These are phyloP conservation scores for Poecile atricapillus DNA, from an alignment of 2,113 vertebrate species.

Conservation along the genomic window DNA sequence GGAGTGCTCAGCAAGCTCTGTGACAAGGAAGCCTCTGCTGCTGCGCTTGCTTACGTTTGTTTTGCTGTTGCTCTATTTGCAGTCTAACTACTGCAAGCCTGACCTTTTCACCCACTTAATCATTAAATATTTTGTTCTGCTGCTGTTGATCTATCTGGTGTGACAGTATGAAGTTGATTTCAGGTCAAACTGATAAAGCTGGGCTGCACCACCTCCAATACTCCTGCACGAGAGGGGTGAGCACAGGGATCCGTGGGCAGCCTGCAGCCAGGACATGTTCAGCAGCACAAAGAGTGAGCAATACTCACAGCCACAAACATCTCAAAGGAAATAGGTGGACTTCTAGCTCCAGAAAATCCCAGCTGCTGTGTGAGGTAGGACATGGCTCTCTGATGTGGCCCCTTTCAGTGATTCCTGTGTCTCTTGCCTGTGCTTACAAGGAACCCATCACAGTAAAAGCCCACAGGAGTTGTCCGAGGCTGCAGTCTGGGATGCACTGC, in stretches of 20 bases:
- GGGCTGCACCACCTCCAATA: neutral
- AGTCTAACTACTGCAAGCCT: neutral
- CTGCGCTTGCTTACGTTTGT: neutral
- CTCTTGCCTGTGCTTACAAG: neutral
- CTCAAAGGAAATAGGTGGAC: neutral
- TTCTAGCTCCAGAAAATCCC: neutral
- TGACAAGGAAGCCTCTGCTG: neutral
- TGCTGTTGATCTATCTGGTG: neutral
- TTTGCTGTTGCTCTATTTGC: neutral
- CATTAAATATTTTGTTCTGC: conserved; percentile 18
- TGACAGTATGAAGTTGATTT: neutral
- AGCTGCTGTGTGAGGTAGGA: neutral
- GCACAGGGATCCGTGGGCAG: neutral
- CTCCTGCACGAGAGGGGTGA: neutral
- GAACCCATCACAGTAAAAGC: neutral
- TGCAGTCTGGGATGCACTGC: neutral
- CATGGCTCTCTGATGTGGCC: neutral
- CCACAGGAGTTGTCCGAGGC: neutral
- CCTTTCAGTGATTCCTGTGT: neutral
- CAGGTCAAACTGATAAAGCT: neutral
- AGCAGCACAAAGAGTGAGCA: neutral
- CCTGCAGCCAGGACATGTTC: neutral
- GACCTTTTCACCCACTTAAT: neutral
- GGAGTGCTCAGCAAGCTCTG: neutral
- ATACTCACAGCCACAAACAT: neutral